Percentiles rank a stretch among this genome's conserved stretches.
Evolutionary conservation across 2,113 vertebrate genomes (phyloP).

Genomic region (Nestor notabilis): DNA sequence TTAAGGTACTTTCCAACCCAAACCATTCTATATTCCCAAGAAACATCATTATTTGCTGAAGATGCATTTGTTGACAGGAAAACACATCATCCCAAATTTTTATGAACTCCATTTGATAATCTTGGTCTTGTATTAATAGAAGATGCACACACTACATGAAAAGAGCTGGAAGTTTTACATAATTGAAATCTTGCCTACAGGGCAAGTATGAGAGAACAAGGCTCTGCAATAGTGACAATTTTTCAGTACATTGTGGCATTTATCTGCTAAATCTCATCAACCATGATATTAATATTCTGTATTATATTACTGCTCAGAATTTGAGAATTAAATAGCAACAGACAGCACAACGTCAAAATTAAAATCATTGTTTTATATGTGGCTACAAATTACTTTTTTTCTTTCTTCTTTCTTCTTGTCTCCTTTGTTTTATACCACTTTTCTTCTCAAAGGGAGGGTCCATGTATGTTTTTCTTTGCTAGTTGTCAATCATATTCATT

Average conservation of each 20-base stretch:
- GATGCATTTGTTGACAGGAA: not conserved
- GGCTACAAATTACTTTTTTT: not conserved
- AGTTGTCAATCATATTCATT: conserved; percentile 48
- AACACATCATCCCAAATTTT: not conserved
- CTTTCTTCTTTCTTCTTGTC: not conserved
- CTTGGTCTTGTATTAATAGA: not conserved
- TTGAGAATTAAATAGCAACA: not conserved
- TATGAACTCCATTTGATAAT: not conserved
- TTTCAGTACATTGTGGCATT: not conserved
- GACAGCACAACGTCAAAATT: not conserved
- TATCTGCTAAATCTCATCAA: not conserved
- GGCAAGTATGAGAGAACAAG: not conserved
- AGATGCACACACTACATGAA: not conserved
- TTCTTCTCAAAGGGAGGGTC: not conserved
- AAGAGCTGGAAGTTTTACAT: not conserved
- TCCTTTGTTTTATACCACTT: not conserved
- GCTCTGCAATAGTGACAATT: not conserved
- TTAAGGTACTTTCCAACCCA: no score
- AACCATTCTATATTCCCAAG: not conserved
- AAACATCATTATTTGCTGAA: not conserved
- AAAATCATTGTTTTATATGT: not conserved
- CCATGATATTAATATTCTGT: not conserved
- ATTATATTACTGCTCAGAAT: not conserved
- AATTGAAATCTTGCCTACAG: not conserved
- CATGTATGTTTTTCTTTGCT: not conserved